Base-by-base conservation (phyloP, 2,888 invertebrate genomes). In the Leucoma salicis region DNA sequence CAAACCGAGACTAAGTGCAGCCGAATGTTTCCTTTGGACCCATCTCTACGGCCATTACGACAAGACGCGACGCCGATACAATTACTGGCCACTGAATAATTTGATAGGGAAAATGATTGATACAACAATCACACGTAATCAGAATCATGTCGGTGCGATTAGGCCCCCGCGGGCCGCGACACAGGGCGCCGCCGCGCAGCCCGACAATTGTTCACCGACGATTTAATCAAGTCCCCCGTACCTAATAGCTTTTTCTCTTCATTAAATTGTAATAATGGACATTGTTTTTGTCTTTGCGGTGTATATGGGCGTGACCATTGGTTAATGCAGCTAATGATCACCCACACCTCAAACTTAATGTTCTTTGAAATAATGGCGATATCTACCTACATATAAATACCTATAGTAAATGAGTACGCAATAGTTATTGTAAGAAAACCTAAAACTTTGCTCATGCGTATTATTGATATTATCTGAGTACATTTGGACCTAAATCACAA, bases 31-130 rank as follows among this genome's bases (percentile, higher is more conserved):
- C 82, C 81, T 82, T 72, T 66, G 69, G 66, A 53, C 55, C 60
- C 64, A 63, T 70, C 67, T 64, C 62, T 50, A 60, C 64, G 57
- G 67, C 78, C 84, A 82, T 85, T 83, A 82, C 60, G 66, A 49
- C 42, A 38, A 55, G 60, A 73, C 71, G 69, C 64, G 71, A 73
- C 76, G 76, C 76, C 80, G 80, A 84, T 85, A 83, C 73, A 85
- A 87, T 86, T 83, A 86, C 84, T 72, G 73, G 71, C 86, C 83
- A 82, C 86, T 82, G 85, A 86, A 88, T 88, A 83, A 88, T 87
- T 87, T 87, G 84, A 85, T 87, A 83, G 79, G 76, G 79, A 82
- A 86, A 84, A 88, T 88, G 88, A 88, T 88, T 88, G 87, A 88
- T 88, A 86, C 84, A 83, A 86, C 85, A 81, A 87, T 85, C 87